Conservation (phyloP, 2,888 invertebrate species). For the Acronicta leporina region DNA sequence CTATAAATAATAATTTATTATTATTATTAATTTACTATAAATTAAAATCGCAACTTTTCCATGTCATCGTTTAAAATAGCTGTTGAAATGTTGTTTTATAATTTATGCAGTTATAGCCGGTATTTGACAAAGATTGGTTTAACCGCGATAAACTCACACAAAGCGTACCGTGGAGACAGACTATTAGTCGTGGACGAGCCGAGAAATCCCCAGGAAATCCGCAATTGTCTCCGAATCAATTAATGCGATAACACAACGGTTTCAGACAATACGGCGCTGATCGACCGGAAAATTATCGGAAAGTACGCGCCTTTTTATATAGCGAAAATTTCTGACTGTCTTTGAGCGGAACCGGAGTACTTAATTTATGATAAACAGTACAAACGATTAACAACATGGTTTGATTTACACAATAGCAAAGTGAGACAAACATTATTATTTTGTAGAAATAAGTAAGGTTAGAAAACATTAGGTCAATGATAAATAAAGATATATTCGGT, state of each 20-base stretch:
- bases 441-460: too few relatives aligned
- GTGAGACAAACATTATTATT: background rate
- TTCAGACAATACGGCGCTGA: conserved; percentile 37
- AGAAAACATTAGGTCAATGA: too few relatives aligned
- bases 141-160: conserved; percentile 13
- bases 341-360: background rate
- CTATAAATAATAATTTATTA: too few relatives aligned
- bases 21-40: too few relatives aligned
- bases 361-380: too few relatives aligned
- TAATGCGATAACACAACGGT: conserved; percentile 29
- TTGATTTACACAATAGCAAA: too few relatives aligned
- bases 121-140: conserved; percentile 15
- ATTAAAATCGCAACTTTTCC: too few relatives aligned
- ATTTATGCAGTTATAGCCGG: too few relatives aligned
- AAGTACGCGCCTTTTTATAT: conserved; percentile 40
- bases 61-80: too few relatives aligned
- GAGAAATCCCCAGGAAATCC: conserved; percentile 48
- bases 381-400: too few relatives aligned
- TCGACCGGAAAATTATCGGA: conserved; percentile 53
- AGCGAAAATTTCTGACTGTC: conserved; percentile 1
- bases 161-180: conserved; percentile 17
- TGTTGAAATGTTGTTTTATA: too few relatives aligned
- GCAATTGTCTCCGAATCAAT: conserved; percentile 51
- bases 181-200: conserved; percentile 22
- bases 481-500: too few relatives aligned